Evolutionary conservation across 1,140 invertebrate genomes (phyloP).

Genomic region (Caenorhabditis inopinata): DNA sequence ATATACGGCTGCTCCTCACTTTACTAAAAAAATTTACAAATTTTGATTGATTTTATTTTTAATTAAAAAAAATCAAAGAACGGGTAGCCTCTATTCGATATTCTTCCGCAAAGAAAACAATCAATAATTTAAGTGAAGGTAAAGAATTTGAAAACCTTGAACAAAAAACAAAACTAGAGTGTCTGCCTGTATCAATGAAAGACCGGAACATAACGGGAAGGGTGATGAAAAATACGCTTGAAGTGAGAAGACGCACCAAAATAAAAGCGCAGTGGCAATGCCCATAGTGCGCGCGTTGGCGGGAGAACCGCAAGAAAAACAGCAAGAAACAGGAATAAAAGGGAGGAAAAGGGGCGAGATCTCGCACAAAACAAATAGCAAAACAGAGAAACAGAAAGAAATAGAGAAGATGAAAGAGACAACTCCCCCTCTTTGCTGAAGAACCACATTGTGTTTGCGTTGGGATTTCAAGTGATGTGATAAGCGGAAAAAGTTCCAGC

Average conservation of each 20-base stretch:
- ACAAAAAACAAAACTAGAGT: too few relatives aligned
- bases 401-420: neutral
- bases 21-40: too few relatives aligned
- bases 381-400: neutral
- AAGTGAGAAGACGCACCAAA: neutral
- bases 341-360: neutral
- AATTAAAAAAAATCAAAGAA: too few relatives aligned
- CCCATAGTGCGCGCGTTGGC: neutral
- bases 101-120: too few relatives aligned
- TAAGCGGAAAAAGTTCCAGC: neutral
- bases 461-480: neutral
- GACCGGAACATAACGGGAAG: too few relatives aligned
- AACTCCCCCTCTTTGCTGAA: neutral
- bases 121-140: too few relatives aligned
- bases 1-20: too few relatives aligned
- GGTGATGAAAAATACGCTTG: neutral
- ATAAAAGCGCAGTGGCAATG: neutral
- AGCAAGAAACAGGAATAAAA: neutral
- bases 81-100: too few relatives aligned
- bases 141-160: too few relatives aligned
- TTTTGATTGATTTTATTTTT: too few relatives aligned
- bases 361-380: constrained; percentile 15
- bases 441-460: constrained; percentile 1
- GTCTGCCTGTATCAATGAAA: too few relatives aligned
- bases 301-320: neutral